Evolutionary conservation across 1,140 invertebrate species (phyloP).

Genomic region (Bilobella aurantiaca): DNA sequence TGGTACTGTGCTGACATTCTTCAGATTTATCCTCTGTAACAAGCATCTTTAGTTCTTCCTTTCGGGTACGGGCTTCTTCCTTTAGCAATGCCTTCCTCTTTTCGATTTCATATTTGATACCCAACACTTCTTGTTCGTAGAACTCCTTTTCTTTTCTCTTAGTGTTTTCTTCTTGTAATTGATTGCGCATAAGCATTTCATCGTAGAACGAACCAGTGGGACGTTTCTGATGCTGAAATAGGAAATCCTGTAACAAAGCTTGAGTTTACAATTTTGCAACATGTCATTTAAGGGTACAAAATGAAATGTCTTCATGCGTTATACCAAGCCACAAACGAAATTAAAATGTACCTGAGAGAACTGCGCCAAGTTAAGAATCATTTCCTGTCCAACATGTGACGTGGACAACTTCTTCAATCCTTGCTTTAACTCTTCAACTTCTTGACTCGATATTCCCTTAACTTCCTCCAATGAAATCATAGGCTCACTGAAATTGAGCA

Average conservation of each 20-base stretch:
- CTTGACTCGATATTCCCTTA: slow-evolving; percentile 28
- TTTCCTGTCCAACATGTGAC: slow-evolving; percentile 26
- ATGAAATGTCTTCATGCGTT: neutral
- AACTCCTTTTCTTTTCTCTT: slow-evolving; percentile 15
- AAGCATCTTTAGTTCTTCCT: slow-evolving; percentile 32
- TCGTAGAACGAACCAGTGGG: slow-evolving; percentile 30
- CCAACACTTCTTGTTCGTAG: slow-evolving; percentile 40
- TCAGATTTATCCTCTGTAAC: neutral
- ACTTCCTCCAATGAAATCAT: slow-evolving; percentile 15
- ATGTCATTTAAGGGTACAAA: neutral
- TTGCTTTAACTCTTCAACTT: slow-evolving; percentile 24
- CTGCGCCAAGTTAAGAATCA: slow-evolving; percentile 30
- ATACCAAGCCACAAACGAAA: too few relatives aligned
- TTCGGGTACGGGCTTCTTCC: slow-evolving; percentile 46
- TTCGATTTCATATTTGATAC: slow-evolving; percentile 57
- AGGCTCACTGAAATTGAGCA: slow-evolving; percentile 18
- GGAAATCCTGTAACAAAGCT: slow-evolving; percentile 17
- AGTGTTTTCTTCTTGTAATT: slow-evolving; percentile 25
- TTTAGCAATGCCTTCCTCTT: slow-evolving; percentile 54
- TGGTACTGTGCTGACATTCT: neutral
- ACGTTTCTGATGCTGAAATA: slow-evolving; percentile 31
- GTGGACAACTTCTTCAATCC: slow-evolving; percentile 18
- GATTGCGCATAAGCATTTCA: slow-evolving; percentile 28
- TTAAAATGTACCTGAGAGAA: slow-evolving; percentile 26
- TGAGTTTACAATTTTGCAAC: neutral